A percentile compares a stretch with the other conserved stretches of the same genome.
Evolutionary conservation across 2,113 vertebrate genomes (phyloP).

Genomic region (Chloebia gouldiae): DNA sequence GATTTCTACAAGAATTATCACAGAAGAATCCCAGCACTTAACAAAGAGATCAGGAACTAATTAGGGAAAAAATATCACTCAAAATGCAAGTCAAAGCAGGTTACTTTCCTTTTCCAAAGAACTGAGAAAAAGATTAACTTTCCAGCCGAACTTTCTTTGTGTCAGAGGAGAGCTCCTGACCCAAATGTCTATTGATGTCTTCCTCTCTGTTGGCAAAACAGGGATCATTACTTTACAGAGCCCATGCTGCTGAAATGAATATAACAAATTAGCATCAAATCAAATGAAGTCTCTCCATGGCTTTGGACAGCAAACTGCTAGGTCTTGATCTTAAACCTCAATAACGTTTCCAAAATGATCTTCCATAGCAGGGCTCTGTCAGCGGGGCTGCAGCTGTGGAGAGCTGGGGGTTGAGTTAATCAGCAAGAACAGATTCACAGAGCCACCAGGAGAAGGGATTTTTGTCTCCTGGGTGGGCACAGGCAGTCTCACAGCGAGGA

Average conservation of each 20-base stretch:
- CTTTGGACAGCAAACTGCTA: constrained; percentile 18
- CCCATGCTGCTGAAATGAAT: not conserved
- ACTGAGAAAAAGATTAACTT: constrained; percentile 30
- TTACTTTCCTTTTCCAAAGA: not conserved
- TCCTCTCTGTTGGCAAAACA: constrained; percentile 31
- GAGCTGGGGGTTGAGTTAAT: not conserved
- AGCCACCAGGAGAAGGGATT: not conserved
- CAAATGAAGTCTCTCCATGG: not conserved
- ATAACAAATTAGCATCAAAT: constrained; percentile 14
- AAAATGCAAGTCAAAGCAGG: not conserved
- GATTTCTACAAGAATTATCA: not conserved
- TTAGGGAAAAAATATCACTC: not conserved
- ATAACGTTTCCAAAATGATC: not conserved
- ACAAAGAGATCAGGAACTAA: constrained; percentile 20
- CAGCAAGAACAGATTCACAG: not conserved
- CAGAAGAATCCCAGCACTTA: constrained; percentile 3
- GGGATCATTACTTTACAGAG: not conserved
- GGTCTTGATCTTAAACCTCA: constrained; percentile 35
- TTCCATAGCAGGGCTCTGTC: not conserved
- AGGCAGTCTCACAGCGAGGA: not conserved
- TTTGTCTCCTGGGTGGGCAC: not conserved
- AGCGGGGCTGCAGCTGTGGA: not conserved
- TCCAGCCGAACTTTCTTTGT: constrained; percentile 11
- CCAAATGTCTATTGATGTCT: not conserved
- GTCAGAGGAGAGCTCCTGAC: constrained; percentile 23